Conservation (phyloP, 2,888 invertebrate genomes). For the Aleiodes leptofemur region DNA sequence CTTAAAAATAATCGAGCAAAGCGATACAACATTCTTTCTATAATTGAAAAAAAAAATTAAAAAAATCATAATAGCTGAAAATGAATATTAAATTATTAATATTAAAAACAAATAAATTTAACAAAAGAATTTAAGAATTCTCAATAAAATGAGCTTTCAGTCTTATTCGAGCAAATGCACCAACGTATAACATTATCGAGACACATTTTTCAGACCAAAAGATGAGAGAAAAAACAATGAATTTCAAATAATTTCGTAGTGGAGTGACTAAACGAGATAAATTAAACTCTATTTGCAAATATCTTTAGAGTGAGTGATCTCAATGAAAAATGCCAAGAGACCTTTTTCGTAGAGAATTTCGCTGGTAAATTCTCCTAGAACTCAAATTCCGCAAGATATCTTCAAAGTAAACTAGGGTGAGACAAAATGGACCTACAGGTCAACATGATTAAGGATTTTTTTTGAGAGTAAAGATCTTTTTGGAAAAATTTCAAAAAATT, state of each 20-base stretch:
- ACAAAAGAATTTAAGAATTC: constrained; percentile 26
- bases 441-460: too few species aligned
- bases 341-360: too few species aligned
- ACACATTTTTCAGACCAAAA: constrained; percentile 9
- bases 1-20: constrained; percentile 20
- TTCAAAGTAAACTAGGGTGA: too few species aligned
- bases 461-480: too few species aligned
- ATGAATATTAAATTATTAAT: constrained; percentile 6
- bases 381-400: too few species aligned
- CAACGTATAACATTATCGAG: constrained; percentile 24
- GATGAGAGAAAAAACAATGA: constrained; percentile 2
- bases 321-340: too few species aligned
- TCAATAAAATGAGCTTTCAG: constrained; percentile 39
- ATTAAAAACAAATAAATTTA: constrained; percentile 16
- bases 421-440: too few species aligned
- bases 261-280: neutral
- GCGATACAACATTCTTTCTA: constrained; percentile 11
- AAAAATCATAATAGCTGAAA: constrained; percentile 7
- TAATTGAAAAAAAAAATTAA: neutral
- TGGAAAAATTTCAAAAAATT: too few species aligned
- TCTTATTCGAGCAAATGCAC: constrained; percentile 44
- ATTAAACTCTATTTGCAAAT: too few species aligned
- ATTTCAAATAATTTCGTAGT: neutral
- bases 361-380: too few species aligned
- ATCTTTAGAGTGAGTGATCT: too few species aligned